A percentile compares a stretch with the other conserved stretches of the same genome.
These are phyloP conservation scores for Mastomys natalensis DNA, from an alignment of 2,113 vertebrate genomes.

Conservation along the genomic window DNA sequence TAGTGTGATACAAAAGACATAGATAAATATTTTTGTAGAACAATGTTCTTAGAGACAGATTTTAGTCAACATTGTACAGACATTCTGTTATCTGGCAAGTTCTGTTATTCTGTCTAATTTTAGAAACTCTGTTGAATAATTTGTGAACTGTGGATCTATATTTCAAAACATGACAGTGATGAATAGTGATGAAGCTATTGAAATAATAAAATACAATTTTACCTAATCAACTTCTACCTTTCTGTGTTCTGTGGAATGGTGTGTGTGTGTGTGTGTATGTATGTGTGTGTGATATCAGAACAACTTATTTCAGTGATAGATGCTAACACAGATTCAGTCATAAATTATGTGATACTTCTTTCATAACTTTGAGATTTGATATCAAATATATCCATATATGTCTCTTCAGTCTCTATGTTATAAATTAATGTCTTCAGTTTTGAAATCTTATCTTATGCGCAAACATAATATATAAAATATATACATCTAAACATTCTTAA, in stretches of 20 bases:
- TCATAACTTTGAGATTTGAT: not conserved
- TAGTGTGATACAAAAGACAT: not conserved
- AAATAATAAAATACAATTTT: constrained; percentile 21
- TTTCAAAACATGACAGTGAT: constrained; percentile 38
- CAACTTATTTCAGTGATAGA: not conserved
- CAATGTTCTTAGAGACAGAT: constrained; percentile 28
- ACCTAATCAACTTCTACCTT: not conserved
- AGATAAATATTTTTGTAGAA: not conserved
- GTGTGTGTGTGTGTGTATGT: not conserved
- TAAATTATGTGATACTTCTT: not conserved
- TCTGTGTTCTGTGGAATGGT: not conserved
- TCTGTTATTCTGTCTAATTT: constrained; percentile 52
- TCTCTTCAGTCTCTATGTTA: not conserved
- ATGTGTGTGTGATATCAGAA: not conserved
- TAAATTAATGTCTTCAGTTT: not conserved
- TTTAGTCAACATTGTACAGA: not conserved
- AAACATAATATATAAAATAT: not conserved
- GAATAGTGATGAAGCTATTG: not conserved
- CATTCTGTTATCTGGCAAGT: not conserved
- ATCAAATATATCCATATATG: not conserved
- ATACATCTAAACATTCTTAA: not conserved
- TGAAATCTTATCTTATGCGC: not conserved
- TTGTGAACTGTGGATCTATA: not conserved
- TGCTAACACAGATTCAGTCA: not conserved
- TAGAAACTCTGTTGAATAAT: constrained; percentile 27